phyloP scores from a whole-genome alignment of 2,797 vertebrate genomes.

The Pitangus sulphuratus region DNA sequence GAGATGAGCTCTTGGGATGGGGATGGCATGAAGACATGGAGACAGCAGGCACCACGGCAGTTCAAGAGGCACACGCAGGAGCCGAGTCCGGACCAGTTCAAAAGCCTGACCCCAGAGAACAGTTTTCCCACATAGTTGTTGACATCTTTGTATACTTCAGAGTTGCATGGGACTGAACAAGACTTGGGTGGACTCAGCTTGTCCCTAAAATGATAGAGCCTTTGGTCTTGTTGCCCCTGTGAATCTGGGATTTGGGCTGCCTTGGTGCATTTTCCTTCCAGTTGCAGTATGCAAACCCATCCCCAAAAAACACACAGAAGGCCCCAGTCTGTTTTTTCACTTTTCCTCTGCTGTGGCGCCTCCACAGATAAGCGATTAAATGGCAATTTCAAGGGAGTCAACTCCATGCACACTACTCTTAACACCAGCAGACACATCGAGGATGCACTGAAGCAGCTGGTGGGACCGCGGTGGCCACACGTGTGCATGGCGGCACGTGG shows the following conservation, averaged over 20 bases:
- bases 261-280: background rate
- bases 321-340: background rate
- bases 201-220: background rate
- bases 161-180: background rate
- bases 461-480: background rate
- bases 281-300: background rate
- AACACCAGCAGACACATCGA: background rate
- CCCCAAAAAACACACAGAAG: background rate
- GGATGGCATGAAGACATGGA: background rate
- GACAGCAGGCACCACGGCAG: background rate
- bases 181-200: background rate
- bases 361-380: background rate
- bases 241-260: background rate
- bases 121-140: background rate
- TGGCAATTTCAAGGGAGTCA: background rate
- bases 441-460: background rate
- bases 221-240: background rate
- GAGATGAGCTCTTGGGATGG: background rate
- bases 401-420: background rate
- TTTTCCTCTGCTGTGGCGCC: background rate
- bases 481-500: background rate
- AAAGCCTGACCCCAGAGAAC: background rate
- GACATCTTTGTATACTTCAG: background rate
- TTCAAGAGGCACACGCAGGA: slow-evolving; percentile 17
- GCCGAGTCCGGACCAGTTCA: background rate